Evolutionary conservation across 2,797 vertebrate species (phyloP).

Genomic region (Enteromius afrohamiltoni): DNA sequence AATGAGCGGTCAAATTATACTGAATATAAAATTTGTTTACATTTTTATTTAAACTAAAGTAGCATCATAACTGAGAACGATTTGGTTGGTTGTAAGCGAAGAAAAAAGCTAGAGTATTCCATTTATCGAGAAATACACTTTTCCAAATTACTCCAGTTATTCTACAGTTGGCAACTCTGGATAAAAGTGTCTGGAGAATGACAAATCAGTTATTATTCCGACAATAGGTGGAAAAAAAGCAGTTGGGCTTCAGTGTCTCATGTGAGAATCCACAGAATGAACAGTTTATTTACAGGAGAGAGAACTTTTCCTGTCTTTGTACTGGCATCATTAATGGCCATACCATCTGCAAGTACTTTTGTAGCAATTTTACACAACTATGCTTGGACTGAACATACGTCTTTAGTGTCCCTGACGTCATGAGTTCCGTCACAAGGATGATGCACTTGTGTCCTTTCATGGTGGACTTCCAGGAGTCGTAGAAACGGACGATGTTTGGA

Average conservation of each 20-base stretch:
- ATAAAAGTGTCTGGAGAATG: conserved; percentile 19
- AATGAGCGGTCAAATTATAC: not conserved
- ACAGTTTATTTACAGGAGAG: not conserved
- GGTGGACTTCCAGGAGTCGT: conserved; percentile 91
- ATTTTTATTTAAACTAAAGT: not conserved
- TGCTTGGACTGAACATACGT: conserved; percentile 79
- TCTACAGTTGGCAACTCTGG: not conserved
- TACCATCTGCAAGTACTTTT: conserved; percentile 38
- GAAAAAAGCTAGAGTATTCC: not conserved
- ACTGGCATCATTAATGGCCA: not conserved
- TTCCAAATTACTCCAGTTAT: not conserved
- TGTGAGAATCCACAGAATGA: conserved; percentile 14
- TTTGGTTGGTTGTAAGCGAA: not conserved
- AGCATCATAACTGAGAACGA: not conserved
- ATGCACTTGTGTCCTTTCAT: conserved; percentile 88
- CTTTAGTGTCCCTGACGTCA: conserved; percentile 96
- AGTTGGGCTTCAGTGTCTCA: not conserved
- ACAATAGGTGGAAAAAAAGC: not conserved
- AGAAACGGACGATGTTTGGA: conserved; percentile 96
- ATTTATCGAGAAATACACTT: not conserved
- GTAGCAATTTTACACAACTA: not conserved
- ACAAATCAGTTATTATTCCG: not conserved
- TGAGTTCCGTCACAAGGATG: conserved; percentile 93
- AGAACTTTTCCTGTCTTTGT: not conserved
- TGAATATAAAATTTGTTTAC: not conserved